Evolutionary conservation across 2,113 vertebrate genomes (phyloP), one percentile per base, ranked within the genome.

Genomic region (Cyanistes caeruleus): DNA sequence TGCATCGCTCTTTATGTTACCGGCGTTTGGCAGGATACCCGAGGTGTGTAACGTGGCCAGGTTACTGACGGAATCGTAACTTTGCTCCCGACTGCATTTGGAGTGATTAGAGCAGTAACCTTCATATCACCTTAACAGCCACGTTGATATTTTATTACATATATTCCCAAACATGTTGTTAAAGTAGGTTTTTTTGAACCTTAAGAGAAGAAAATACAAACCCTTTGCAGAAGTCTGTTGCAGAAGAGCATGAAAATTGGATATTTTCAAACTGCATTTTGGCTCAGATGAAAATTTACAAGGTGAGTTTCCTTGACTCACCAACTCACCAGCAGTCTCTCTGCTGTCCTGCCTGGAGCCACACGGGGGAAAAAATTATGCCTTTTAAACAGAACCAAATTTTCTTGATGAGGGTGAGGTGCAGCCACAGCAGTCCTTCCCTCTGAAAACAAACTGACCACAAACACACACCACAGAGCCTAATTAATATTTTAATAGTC

Each of bases 21-120:
- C 0, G 2, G 62, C 1, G 0, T 74, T 87, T 33, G 0, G 0
- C 48, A 41, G 79, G 69, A 55, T 13, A 44, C 15, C 28, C 0
- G 2, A 73, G 49, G 30, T 63, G 6, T 15, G 48, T 35, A 92
- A 81, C 0, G 2, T 15, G 60, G 90, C 19, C 39, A 70, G 69
- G 53, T 63, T 74, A 46, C 87, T 51, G 60, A 14, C 15, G 11
- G 51, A 72, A 63, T 55, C 2, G 1, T 48, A 93, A 96, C 69
- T 94, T 87, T 72, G 75, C 63, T 83, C 85, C 79, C 0, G 7
- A 51, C 79, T 76, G 81, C 48, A n/a, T 89, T 41, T 44, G 56
- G 84, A 94, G 65, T 68, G 81, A 89, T 97, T 93, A 87, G 77
- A 93, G 89, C 56, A n/a, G 77, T 89, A 93, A 96, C 96, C 96